These are phyloP conservation scores for Zaprionus tsacasi DNA, from an alignment of 1,140 invertebrate species.

Conservation along the genomic window DNA sequence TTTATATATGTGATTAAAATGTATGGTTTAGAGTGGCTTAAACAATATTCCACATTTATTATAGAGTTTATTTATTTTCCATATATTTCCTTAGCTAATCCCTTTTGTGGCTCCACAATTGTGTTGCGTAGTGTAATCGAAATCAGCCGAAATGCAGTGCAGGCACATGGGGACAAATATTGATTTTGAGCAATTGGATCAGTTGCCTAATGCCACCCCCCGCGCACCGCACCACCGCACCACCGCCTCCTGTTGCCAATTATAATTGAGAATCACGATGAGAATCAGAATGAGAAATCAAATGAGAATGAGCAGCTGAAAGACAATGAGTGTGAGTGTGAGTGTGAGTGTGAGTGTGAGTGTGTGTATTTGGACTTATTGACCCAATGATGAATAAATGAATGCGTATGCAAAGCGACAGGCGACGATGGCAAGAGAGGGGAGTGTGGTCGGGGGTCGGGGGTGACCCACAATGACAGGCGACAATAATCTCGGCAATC, in stretches of 20 bases:
- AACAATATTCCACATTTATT: background rate
- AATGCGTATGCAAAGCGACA: conserved; percentile 72
- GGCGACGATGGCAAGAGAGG: conserved; percentile 26
- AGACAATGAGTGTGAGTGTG: conserved; percentile 4
- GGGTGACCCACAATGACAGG: conserved; percentile 46
- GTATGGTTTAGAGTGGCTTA: no score
- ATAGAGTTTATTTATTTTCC: background rate
- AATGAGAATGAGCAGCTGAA: conserved; percentile 20
- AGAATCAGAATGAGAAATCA: conserved; percentile 2
- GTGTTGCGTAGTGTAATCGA: conserved; percentile 24
- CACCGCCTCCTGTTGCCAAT: conserved; percentile 56
- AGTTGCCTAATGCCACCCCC: conserved; percentile 11
- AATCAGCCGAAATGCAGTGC: conserved; percentile 30
- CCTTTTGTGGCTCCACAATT: background rate
- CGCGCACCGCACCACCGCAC: background rate
- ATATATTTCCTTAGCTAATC: background rate
- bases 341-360: background rate
- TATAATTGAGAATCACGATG: conserved; percentile 37
- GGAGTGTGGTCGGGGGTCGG: background rate
- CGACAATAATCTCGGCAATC: conserved; percentile 78
- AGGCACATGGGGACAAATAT: conserved; percentile 35
- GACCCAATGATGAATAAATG: conserved; percentile 64
- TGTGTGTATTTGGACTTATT: conserved; percentile 17
- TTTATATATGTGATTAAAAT: background rate
- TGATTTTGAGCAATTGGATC: conserved; percentile 38